Evolutionary conservation across 2,888 invertebrate species (phyloP).

Genomic region (Thecophora atra): DNA sequence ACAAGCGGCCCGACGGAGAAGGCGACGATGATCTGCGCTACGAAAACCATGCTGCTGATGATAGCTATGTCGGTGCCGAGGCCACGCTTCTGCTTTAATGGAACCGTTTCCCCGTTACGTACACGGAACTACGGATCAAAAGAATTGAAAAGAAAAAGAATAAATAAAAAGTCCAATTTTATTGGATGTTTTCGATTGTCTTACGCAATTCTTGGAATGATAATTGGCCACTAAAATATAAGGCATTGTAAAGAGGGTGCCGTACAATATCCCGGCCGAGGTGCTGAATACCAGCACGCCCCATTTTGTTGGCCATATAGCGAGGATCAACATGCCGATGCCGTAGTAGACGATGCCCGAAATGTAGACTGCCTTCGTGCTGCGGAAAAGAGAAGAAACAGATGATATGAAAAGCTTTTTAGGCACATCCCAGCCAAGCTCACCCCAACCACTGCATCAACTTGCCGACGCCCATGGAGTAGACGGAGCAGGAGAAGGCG

Average conservation of each 20-base stretch:
- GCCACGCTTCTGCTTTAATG: constrained; percentile 63
- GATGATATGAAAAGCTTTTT: neutral
- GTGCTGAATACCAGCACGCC: constrained; percentile 64
- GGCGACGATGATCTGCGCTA: constrained; percentile 65
- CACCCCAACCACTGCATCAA: constrained; percentile 63
- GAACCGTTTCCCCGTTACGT: constrained; percentile 61
- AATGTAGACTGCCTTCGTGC: constrained; percentile 61
- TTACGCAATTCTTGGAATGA: constrained; percentile 65
- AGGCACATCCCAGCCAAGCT: constrained; percentile 35
- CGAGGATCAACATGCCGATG: constrained; percentile 65
- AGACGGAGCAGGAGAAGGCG: constrained; percentile 65
- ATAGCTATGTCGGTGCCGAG: constrained; percentile 67
- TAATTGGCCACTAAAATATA: constrained; percentile 65
- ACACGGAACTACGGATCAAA: constrained; percentile 56
- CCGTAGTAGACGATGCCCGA: constrained; percentile 63
- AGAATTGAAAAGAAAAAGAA: neutral
- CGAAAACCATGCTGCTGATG: constrained; percentile 66
- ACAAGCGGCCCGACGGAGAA: constrained; percentile 62
- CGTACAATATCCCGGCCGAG: constrained; percentile 65
- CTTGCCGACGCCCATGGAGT: constrained; percentile 63
- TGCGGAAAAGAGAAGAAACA: constrained; percentile 41
- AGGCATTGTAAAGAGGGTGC: constrained; percentile 66
- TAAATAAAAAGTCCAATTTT: neutral
- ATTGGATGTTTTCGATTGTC: constrained; percentile 42
- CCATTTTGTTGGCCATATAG: constrained; percentile 63